A percentile compares a stretch with the other conserved stretches of the same genome.
phyloP scores from a whole-genome alignment of 1,140 invertebrate species.

The Rhizoglyphus robini region DNA sequence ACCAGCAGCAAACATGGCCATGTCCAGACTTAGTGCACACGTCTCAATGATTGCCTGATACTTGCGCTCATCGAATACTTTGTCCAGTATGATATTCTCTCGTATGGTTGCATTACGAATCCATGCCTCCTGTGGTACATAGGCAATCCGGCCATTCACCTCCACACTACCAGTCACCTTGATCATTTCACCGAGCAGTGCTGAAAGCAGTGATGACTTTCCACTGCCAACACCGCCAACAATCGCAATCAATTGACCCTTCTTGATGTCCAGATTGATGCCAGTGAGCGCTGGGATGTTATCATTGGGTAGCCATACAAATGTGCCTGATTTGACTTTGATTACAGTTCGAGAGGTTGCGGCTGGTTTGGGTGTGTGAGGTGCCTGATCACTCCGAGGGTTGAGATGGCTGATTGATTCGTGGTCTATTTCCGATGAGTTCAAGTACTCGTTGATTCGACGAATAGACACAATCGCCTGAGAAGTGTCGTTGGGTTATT shows the following conservation, averaged over 20 bases:
- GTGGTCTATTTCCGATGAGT: conserved; percentile 51
- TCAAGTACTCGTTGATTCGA: conserved; percentile 78
- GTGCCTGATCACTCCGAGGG: not conserved
- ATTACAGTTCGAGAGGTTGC: conserved; percentile 26
- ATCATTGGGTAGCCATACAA: conserved; percentile 34
- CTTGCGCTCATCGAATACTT: conserved; percentile 31
- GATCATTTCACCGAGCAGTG: conserved; percentile 62
- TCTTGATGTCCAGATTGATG: conserved; percentile 31
- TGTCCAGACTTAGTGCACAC: conserved; percentile 57
- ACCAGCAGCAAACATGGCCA: conserved; percentile 50
- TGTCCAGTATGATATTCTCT: conserved; percentile 47
- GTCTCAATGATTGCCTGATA: conserved; percentile 31
- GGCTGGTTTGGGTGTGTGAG: conserved; percentile 20
- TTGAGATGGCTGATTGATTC: conserved; percentile 1
- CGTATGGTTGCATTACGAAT: conserved; percentile 43
- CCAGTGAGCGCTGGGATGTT: conserved; percentile 32
- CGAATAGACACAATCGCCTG: conserved; percentile 56
- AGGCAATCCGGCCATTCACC: conserved; percentile 59
- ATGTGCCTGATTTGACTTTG: too few species aligned
- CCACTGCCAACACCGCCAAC: conserved; percentile 47
- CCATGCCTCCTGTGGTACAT: conserved; percentile 82
- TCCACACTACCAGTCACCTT: conserved; percentile 46
- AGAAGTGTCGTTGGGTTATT: too few species aligned
- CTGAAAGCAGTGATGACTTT: conserved; percentile 63
- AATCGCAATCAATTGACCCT: conserved; percentile 39